Evolutionary conservation across 2,113 vertebrate species (phyloP), one percentile per base, ranked within the genome.

Genomic region (Prionailurus viverrinus): DNA sequence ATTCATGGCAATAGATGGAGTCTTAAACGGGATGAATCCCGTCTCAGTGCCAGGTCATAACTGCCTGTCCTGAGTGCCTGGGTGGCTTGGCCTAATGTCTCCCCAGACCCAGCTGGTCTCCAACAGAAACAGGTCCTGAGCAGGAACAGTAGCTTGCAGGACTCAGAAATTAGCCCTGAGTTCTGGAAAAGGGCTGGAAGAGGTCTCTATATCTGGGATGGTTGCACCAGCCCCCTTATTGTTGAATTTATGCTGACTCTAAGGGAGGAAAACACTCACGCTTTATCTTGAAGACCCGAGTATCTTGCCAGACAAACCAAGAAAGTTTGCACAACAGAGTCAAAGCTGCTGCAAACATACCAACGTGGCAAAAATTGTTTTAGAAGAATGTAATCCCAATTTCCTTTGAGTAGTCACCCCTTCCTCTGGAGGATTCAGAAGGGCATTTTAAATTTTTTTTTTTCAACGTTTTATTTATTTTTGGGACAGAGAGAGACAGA

Each of bases 131-230:
- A 51, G 6, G 29, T 78, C 29, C 61, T 18, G n/a, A 71, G 18
- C 29, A 83, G 73, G 48, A 74, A 76, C 27, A 41, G 63, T 39
- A 61, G 33, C 33, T 6, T 6, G 1, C 3, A 7, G 4, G n/a
- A 45, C 33, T 66, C 14, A 36, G 58, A 11, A 5, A 18, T 5
- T 65, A 23, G 51, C 39, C 71, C 1, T 0, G 69, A 23, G 29
- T 82, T 73, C 71, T 78, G 27, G n/a, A 78, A 96, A 80, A 73
- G 21, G 23, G 10, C 39, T 94, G 12, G 31, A 96, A 80, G 76
- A 88, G 12, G 5, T 27, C 14, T 76, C 8, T 29, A 0, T 29
- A 45, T 31, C 53, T 33, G 27, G 33, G 4, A 73, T 80, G 41
- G 16, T 4, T 29, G 63, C 15, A 85, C 31, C 55, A 89, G 9